Evolutionary conservation across 2,797 vertebrate species (phyloP), one percentile per base, ranked within the genome.

Genomic region (Prunella strophiata): DNA sequence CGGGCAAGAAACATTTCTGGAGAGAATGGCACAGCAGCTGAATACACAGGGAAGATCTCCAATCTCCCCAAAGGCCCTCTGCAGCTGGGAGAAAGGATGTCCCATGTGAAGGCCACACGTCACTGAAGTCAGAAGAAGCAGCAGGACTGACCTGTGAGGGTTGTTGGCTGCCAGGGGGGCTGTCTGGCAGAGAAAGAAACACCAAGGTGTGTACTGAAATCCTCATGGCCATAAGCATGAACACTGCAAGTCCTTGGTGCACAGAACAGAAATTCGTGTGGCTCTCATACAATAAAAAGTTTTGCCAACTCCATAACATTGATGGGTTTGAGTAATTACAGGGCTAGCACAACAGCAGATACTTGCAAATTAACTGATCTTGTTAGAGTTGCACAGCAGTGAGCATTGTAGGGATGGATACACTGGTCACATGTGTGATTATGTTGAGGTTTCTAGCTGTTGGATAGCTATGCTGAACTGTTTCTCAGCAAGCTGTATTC

Each of bases 201-300:
- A 29, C 1, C 0, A 0, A 13, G 23, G 48, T 58, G 16, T 15
- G 13, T 25, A 25, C 29, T 48, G 57, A 74, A 55, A 80, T 38
- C 15, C 45, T n/a, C 23, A 14, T 6, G 30, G 57, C 38, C 54
- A 10, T 7, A 51, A 38, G 29, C 3, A 7, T 5, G 61, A 74
- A 38, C 11, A 36, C 19, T 30, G 29, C 13, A 63, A 59, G 73
- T 45, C 21, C 26, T 73, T 23, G 32, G 15, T 2, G 36, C 22
- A 34, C 36, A 74, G 55, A 73, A 82, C 2, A 16, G 50, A 85
- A 90, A 76, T 54, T 8, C 0, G 0, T 13, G 21, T 5, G 48
- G 45, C 7, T 59, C 23, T 36, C 20, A 25, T 10, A 21, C 4
- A 3, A 4, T 5, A 48, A 67, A 70, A 67, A 57, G 52, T 40